Percentiles rank a stretch among this genome's conserved stretches.
Evolutionary conservation across 2,797 vertebrate genomes (phyloP).

Genomic region (Catamblyrhynchus diadema): DNA sequence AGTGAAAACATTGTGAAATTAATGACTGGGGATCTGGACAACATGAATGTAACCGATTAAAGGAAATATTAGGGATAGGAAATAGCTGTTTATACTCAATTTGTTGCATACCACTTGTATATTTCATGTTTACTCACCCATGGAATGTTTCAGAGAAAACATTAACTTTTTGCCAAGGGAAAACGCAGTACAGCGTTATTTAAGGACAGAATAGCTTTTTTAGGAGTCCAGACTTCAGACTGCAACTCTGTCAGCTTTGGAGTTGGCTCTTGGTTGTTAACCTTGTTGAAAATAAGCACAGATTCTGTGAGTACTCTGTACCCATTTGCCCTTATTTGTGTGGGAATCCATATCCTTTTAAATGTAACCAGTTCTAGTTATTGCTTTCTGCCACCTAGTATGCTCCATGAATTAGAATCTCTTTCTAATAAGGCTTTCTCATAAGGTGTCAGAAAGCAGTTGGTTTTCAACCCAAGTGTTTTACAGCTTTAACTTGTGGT

Average conservation of each 20-base stretch:
- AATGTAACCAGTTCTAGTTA: background rate
- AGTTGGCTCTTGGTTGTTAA: background rate
- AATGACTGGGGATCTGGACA: background rate
- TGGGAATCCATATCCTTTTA: background rate
- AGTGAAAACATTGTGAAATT: background rate
- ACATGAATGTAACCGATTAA: background rate
- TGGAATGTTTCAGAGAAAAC: constrained; percentile 18
- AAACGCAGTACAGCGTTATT: background rate
- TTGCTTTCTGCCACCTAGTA: background rate
- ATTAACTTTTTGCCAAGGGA: background rate
- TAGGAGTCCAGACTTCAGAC: background rate
- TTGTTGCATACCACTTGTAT: background rate
- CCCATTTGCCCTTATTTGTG: background rate
- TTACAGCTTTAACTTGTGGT: background rate
- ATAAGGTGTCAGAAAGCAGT: background rate
- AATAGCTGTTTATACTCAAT: constrained; percentile 5
- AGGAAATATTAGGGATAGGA: background rate
- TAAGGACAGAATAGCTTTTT: background rate
- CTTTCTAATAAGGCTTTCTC: background rate
- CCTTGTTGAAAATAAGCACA: background rate
- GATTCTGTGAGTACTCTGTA: background rate
- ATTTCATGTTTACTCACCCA: background rate
- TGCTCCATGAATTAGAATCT: background rate
- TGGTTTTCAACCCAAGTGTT: background rate
- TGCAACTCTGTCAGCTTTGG: background rate